Evolutionary conservation across 2,797 vertebrate species (phyloP).

Genomic region (Hypotaenidia philippensis): DNA sequence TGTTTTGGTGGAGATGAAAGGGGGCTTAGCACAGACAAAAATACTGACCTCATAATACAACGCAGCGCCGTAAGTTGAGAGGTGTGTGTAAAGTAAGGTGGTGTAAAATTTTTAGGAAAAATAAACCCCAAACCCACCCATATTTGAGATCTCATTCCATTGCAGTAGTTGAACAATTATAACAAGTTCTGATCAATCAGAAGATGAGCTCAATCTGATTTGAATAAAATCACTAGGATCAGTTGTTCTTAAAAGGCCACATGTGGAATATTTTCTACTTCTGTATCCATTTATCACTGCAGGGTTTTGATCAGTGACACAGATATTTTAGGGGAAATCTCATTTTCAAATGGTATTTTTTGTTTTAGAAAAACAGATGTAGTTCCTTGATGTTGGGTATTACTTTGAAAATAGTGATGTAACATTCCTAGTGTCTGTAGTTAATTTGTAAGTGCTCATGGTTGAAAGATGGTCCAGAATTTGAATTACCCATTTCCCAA

Average conservation of each 20-base stretch:
- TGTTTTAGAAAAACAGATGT: neutral
- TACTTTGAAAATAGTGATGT: neutral
- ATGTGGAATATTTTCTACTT: neutral
- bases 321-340: neutral
- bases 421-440: neutral
- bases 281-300: neutral
- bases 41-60: neutral
- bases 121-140: accelerated
- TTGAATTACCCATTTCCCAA: neutral
- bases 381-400: neutral
- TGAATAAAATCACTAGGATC: neutral
- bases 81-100: neutral
- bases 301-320: neutral
- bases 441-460: neutral
- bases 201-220: neutral
- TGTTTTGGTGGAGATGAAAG: neutral
- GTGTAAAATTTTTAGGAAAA: neutral
- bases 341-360: neutral
- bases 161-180: neutral
- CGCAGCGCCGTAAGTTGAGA: neutral
- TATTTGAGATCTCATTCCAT: neutral
- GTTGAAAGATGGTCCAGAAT: neutral
- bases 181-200: neutral
- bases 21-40: neutral
- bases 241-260: neutral